phyloP scores from a whole-genome alignment of 2,113 vertebrate species.

The Rallus limicola region DNA sequence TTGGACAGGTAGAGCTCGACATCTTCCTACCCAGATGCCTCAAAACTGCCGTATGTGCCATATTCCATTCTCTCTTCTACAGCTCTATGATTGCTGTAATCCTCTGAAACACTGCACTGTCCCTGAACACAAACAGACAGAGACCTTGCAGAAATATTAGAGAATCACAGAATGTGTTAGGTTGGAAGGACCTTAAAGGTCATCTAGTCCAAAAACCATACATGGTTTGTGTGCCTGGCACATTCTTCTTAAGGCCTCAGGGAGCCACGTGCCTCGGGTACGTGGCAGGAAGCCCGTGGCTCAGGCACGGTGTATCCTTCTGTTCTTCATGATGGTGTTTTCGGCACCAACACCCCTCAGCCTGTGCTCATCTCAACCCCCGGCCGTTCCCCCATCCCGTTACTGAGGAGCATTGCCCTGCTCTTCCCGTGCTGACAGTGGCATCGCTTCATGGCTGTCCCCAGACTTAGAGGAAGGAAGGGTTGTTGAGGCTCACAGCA shows the following conservation, averaged over 20 bases:
- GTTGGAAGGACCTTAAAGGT: too few species aligned
- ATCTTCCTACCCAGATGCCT: not conserved
- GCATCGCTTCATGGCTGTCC: not conserved
- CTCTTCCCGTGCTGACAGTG: not conserved
- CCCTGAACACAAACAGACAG: not conserved
- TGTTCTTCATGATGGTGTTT: not conserved
- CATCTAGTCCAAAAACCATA: too few species aligned
- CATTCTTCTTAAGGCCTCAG: not conserved
- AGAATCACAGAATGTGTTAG: too few species aligned
- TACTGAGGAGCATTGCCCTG: not conserved
- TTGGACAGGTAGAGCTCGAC: not conserved
- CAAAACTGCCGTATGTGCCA: rapidly evolving
- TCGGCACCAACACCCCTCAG: too few species aligned
- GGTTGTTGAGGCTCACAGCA: not conserved
- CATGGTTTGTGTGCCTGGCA: not conserved
- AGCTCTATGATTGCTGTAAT: not conserved
- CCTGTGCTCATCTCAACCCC: not conserved
- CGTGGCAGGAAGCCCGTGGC: not conserved
- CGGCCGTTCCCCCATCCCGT: not conserved
- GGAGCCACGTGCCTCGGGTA: not conserved
- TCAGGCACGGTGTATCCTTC: not conserved
- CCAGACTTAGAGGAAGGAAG: not conserved
- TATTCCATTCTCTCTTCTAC: not conserved
- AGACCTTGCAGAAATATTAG: not conserved
- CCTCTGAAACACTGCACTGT: not conserved